phyloP scores from a whole-genome alignment of 2,888 invertebrate species.

The Gonocerus acuteangulatus region DNA sequence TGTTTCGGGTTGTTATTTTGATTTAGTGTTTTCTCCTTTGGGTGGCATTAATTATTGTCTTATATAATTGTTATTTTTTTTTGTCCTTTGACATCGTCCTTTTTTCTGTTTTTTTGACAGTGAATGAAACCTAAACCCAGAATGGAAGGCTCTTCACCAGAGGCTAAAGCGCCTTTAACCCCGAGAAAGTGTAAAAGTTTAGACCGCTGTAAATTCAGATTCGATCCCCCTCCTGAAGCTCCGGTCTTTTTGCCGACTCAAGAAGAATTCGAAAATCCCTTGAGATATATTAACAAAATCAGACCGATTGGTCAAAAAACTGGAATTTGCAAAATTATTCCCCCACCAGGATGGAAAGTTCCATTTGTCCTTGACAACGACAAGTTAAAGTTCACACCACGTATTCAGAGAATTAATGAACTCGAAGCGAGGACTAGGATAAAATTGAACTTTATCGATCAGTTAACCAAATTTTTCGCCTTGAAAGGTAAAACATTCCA shows the following conservation, averaged over 20 bases:
- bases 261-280: conserved; percentile 33
- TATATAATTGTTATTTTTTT: too few species aligned
- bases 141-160: conserved; percentile 14
- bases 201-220: conserved; percentile 25
- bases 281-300: conserved; percentile 33
- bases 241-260: conserved; percentile 32
- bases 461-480: conserved; percentile 97
- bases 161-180: conserved; percentile 19
- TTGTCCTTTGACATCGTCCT: neutral
- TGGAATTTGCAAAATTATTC: conserved; percentile 34
- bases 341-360: conserved; percentile 31
- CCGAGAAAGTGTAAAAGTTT: conserved; percentile 7
- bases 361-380: conserved; percentile 97
- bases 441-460: conserved; percentile 91
- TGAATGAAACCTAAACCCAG: conserved; percentile 22
- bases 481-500: conserved; percentile 83
- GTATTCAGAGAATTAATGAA: conserved; percentile 94
- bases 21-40: neutral
- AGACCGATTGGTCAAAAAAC: conserved; percentile 29
- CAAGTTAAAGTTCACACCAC: conserved; percentile 87
- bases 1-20: neutral
- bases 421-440: conserved; percentile 94
- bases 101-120: conserved; percentile 20
- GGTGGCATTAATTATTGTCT: neutral
- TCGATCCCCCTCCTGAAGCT: conserved; percentile 32